Percentiles rank a stretch among this genome's conserved stretches.
Evolutionary conservation across 2,888 invertebrate genomes (phyloP).

Genomic region (Parapristionchus giblindavisi): DNA sequence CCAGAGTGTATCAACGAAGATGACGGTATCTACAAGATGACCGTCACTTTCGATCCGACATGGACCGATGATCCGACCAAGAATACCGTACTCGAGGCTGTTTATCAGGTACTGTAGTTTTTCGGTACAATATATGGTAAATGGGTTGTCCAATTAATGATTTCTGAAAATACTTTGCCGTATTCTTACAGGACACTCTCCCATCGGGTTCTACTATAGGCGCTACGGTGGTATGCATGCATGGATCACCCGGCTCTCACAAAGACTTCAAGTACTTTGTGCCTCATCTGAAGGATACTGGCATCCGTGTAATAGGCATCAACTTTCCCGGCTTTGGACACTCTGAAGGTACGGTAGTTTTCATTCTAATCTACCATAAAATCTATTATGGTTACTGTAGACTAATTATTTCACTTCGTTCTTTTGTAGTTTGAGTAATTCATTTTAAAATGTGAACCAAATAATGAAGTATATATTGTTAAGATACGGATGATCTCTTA

Average conservation of each 20-base stretch:
- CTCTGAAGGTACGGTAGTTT: slow-evolving; percentile 39
- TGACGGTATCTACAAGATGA: slow-evolving; percentile 4
- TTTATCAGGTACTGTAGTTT: slow-evolving; percentile 18
- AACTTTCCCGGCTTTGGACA: slow-evolving; percentile 57
- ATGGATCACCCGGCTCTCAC: slow-evolving; percentile 59
- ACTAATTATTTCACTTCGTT: neutral
- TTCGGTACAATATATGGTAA: too few species aligned
- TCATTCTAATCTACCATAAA: neutral
- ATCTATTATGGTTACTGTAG: neutral
- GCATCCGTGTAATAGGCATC: slow-evolving; percentile 53
- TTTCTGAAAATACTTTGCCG: neutral
- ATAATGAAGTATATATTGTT: neutral
- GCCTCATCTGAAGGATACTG: slow-evolving; percentile 42
- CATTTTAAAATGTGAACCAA: neutral
- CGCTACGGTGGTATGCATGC: slow-evolving; percentile 54
- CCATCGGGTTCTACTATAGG: slow-evolving; percentile 44
- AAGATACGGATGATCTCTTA: slow-evolving; percentile 19
- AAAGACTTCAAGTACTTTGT: slow-evolving; percentile 57
- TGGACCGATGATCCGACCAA: neutral
- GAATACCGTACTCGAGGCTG: slow-evolving; percentile 16
- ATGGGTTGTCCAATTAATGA: neutral
- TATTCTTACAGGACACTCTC: slow-evolving; percentile 47
- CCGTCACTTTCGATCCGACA: slow-evolving; percentile 32
- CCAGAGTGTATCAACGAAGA: slow-evolving; percentile 21
- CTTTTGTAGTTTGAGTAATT: neutral